Conservation (phyloP, 2,113 vertebrate genomes). For the Rynchops niger region DNA sequence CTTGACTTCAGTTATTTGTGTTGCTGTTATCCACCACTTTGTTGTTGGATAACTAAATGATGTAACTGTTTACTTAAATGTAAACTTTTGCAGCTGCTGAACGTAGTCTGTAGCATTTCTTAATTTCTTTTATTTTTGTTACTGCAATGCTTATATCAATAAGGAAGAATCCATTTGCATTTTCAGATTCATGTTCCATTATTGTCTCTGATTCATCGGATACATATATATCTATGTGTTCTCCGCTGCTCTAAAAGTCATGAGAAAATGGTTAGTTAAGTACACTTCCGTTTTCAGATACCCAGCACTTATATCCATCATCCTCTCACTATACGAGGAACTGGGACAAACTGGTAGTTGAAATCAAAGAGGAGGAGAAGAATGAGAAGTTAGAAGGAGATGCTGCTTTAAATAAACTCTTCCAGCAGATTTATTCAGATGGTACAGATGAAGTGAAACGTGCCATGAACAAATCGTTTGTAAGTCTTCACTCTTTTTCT, state of each 20-base stretch:
- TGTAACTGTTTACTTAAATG: not conserved
- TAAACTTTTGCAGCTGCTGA: not conserved
- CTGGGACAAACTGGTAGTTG: slow-evolving; percentile 94
- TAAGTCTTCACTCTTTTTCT: slow-evolving; percentile 72
- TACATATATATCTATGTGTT: not conserved
- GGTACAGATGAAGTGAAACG: slow-evolving; percentile 94
- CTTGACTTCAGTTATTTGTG: not conserved
- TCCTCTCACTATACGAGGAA: slow-evolving; percentile 88
- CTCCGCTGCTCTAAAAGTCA: not conserved
- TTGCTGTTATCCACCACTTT: not conserved
- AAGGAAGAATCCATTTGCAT: not conserved
- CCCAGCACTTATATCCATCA: slow-evolving; percentile 84
- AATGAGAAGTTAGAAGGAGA: slow-evolving; percentile 95
- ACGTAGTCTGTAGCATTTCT: not conserved
- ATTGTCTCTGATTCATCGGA: not conserved
- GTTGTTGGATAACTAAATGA: not conserved
- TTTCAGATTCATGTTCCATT: not conserved
- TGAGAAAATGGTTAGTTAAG: not conserved
- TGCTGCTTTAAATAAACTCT: slow-evolving; percentile 95
- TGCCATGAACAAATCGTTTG: slow-evolving; percentile 99
- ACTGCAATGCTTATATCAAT: not conserved
- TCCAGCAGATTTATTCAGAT: slow-evolving; percentile 88
- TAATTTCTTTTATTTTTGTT: not conserved
- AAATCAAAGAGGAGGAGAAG: slow-evolving; percentile 94
- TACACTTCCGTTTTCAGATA: slow-evolving; percentile 55